Evolutionary conservation across 2,888 invertebrate genomes (phyloP), one percentile per base, ranked within the genome.

Genomic region (Dryadula phaetusa): DNA sequence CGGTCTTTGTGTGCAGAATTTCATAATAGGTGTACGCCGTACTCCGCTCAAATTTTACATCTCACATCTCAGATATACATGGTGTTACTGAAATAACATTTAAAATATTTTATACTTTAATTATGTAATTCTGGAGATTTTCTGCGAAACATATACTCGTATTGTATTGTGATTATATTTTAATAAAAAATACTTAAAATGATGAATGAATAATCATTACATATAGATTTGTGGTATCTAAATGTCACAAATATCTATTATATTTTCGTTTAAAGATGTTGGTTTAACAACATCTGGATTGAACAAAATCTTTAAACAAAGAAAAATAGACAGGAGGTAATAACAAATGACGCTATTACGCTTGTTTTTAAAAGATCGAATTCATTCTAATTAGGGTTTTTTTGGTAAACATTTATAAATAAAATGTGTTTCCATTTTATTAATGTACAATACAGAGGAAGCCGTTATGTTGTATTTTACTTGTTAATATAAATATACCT

Each of bases 1-100:
- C 69, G 73, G 75, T 72, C 73, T 76, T 77, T 87, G 90, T 88
- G 89, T 83, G 87, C 82, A 82, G 84, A 87, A 87, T 88, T 88
- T 88, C 88, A 90, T 90, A 90, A 88, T 90, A 91, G 90, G 88
- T 90, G 88, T 86, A 82, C 85, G 86, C 78, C 84, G 83, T 84
- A 82, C 86, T 88, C 84, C 82, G 85, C 84, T 88, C 90, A 89
- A 91, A 92, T 92, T 92, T 92, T 90, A 92, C 91, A 90, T 90
- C 88, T 89, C 88, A 84, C 88, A 88, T 88, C 86, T 87, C 82
- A 74, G 70, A 67, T 73, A 69, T 86, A 92, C 79, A 88, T 89
- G 82, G 8, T 85, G 90, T 34, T 65, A 32, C 32, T 0, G 8
- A 32, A 34, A 18, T 25, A 34, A 28, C 44, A 46, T 28, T 44